phyloP scores from a whole-genome alignment of 2,113 vertebrate species.

The Platichthys stellatus region DNA sequence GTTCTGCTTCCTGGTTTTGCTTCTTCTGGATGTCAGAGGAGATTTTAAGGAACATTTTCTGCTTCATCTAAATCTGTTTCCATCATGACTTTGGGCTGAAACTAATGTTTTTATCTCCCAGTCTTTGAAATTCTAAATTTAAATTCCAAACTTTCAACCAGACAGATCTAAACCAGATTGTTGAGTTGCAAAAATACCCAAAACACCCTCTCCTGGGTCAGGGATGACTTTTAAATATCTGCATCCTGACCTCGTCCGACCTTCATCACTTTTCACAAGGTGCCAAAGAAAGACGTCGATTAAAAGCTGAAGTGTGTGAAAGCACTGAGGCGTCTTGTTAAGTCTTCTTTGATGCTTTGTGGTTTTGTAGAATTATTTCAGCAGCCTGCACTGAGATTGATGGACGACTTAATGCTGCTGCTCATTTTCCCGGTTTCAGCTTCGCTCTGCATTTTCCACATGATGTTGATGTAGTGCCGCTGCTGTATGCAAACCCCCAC shows the following conservation, averaged over 20 bases:
- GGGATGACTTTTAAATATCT: not conserved
- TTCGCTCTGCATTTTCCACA: conserved; percentile 54
- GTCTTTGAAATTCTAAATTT: not conserved
- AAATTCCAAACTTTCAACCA: not conserved
- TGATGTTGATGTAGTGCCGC: conserved; percentile 83
- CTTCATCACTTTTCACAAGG: not conserved
- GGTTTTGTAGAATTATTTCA: conserved; percentile 49
- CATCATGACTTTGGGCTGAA: not conserved
- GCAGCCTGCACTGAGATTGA: conserved; percentile 41
- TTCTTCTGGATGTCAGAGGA: not conserved
- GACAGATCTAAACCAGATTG: no score
- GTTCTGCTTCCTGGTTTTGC: not conserved
- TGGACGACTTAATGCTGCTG: conserved; percentile 32
- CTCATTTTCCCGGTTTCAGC: conserved; percentile 48
- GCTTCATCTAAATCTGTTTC: not conserved
- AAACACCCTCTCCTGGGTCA: not conserved
- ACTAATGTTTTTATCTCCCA: not conserved
- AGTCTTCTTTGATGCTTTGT: conserved; percentile 41
- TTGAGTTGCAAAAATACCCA: not conserved
- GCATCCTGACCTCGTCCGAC: conserved; percentile 6
- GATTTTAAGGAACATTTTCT: not conserved
- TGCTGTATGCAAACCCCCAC: conserved; percentile 82
- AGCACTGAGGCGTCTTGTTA: conserved; percentile 6
- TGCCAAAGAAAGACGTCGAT: conserved; percentile 25
- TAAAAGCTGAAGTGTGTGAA: conserved; percentile 26